Base-by-base conservation (phyloP, 2,113 vertebrate species). In the Labrus mixtus region DNA sequence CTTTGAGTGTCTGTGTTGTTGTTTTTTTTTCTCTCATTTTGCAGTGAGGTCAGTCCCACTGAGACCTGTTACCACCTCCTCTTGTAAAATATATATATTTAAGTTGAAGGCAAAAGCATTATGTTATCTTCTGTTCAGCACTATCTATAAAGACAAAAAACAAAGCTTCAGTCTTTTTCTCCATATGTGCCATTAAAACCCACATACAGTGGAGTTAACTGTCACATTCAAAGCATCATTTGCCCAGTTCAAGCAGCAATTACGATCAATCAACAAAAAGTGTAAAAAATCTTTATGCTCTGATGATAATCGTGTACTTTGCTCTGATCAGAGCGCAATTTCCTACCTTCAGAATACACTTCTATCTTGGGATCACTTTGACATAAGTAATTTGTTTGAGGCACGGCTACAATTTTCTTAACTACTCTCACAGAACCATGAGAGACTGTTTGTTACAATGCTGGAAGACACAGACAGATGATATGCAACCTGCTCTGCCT, bases 401-500 rank as follows among this genome's bases (percentile, higher is more conserved):
- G 74, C 76, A 68, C 51, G 57, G 60, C 76, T 79, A 83, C 83
- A 70, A 87, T 90, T 89, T 90, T 81, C 73, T 68, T 76, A 88
- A 90, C 74, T 85, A 84, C 67, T 83, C 75, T 77, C 78, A 79
- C 68, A 82, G 73, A 89, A 84, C 68, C 61, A 61, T 22, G 63
- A 78, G 78, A 86, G 67, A 60, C 50, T 76, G 75, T 87, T 87
- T 89, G 79, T 79, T 83, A 77, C 63, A 82, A 73, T 54, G 84
- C 69, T 78, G 62, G 66, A 85, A 86, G 82, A 88, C 82, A 71
- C 37, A 82, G 89, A 90, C 78, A 67, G 76, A 91, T 87, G 86
- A 89, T 79, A 75, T 76, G 75, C 69, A 81, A 75, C 73, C 75
- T 62, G 78, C 78, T 91, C 68, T 74, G 84, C 78, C 76, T 81